Evolutionary conservation across 2,113 vertebrate genomes (phyloP), one percentile per base, ranked within the genome.

Genomic region (Festucalex cinctus): DNA sequence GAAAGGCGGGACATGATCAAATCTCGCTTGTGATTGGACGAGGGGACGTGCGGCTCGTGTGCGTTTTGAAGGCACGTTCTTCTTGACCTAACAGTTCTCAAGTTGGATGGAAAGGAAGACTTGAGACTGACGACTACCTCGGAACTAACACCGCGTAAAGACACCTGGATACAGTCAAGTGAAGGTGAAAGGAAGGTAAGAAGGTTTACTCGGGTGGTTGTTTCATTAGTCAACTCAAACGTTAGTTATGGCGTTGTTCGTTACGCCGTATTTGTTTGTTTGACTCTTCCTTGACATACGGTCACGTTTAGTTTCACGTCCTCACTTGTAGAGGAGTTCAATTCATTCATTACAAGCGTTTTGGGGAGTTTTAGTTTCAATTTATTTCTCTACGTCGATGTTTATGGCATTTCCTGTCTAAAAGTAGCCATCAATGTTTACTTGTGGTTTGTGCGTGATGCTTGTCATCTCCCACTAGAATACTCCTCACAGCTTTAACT

Each of bases 1-100:
- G 0, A 14, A 62, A 46, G 91, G 91, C 77, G 85, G 90, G 76
- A 64, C 17, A 0, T 57, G 0, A 2, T 5, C 2, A 6, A 72
- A 75, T 0, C 0, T 13, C 0, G 20, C 0, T 2, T 66, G 16
- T 75, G 77, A 89, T 89, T 91, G 86, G 88, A 75, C 24, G n/a
- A 78, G 28, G 67, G 28, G 37, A 8, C 20, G 22, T 22, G 63
- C 62, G 54, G 24, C 0, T 77, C 69, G 12, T 16, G n/a, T 58
- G 59, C 61, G 54, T 73, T 80, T n/a, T 24, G 62, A 64, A 73
- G 60, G 43, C 63, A 69, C 6, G 43, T 76, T 46, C 43, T 46
- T 70, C 56, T n/a, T 14, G 71, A 51, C 7, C 13, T 17, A 26
- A 62, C 60, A 79, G 78, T 86, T 73, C 36, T 20, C 20, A 81